Evolutionary conservation across 2,888 invertebrate genomes (phyloP).

Genomic region (Lydus trimaculatus): DNA sequence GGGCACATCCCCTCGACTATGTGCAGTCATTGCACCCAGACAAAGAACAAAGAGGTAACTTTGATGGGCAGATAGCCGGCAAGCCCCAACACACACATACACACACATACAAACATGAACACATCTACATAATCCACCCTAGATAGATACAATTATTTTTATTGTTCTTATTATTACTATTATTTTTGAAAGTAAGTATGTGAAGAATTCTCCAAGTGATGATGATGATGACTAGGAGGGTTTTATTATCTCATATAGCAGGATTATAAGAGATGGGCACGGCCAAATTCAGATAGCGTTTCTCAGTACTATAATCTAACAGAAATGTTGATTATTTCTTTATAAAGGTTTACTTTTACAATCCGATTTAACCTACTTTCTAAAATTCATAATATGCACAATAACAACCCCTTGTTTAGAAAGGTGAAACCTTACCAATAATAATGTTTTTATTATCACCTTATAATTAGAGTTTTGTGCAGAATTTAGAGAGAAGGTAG

Average conservation of each 20-base stretch:
- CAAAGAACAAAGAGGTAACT: slow-evolving; percentile 22
- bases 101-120: no score
- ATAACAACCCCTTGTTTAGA: slow-evolving; percentile 5
- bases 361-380: slow-evolving; percentile 1
- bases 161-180: not conserved
- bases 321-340: not conserved
- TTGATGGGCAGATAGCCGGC: slow-evolving; percentile 22
- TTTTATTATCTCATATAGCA: not conserved
- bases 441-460: not conserved
- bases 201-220: no score
- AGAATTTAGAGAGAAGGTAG: not conserved
- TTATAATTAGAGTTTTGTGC: not conserved
- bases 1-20: slow-evolving; percentile 15
- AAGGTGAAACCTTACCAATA: slow-evolving; percentile 1
- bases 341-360: not conserved
- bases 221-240: not conserved
- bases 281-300: not conserved
- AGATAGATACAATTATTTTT: not conserved
- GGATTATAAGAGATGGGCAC: not conserved
- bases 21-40: slow-evolving; percentile 23
- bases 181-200: not conserved
- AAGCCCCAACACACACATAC: not conserved
- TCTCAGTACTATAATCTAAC: not conserved
- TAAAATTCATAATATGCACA: not conserved
- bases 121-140: not conserved